Conservation (phyloP, 2,113 vertebrate species). For the Sminthopsis crassicaudata region DNA sequence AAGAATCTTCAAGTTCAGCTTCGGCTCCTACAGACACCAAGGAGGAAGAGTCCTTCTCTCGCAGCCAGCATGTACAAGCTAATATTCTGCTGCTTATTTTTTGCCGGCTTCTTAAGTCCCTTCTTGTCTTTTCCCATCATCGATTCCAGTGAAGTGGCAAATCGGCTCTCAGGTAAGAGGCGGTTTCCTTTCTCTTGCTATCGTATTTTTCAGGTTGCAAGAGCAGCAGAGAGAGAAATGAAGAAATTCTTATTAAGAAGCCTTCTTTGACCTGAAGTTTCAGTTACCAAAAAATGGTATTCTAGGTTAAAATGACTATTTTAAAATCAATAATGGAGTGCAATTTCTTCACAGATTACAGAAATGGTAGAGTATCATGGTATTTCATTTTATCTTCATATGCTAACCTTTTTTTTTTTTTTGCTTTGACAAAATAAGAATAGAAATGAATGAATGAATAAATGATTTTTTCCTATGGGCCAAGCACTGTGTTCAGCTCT, state of each 20-base stretch:
- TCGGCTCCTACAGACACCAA: conserved; percentile 28
- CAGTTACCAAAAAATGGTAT: not conserved
- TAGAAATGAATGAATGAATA: not conserved
- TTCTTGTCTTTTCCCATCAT: conserved; percentile 72
- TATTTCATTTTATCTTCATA: not conserved
- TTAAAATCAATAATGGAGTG: not conserved
- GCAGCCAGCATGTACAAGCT: conserved; percentile 75
- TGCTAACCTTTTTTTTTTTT: not conserved
- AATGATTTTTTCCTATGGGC: not conserved
- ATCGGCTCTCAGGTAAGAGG: conserved; percentile 82
- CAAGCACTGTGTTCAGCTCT: not conserved
- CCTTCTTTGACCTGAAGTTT: not conserved
- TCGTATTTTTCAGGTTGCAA: not conserved
- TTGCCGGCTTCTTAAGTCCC: conserved; percentile 73
- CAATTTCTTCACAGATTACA: not conserved
- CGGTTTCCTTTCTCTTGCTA: not conserved
- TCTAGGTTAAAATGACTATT: not conserved
- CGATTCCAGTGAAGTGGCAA: conserved; percentile 55
- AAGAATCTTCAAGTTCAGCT: conserved; percentile 57
- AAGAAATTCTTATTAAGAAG: not conserved
- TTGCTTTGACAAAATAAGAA: not conserved
- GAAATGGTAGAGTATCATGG: not conserved
- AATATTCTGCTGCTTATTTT: conserved; percentile 76
- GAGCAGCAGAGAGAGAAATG: not conserved
- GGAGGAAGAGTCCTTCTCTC: not conserved